These are phyloP conservation scores for Tupiocoris notatus DNA, from an alignment of 2,888 invertebrate genomes.

Conservation along the genomic window DNA sequence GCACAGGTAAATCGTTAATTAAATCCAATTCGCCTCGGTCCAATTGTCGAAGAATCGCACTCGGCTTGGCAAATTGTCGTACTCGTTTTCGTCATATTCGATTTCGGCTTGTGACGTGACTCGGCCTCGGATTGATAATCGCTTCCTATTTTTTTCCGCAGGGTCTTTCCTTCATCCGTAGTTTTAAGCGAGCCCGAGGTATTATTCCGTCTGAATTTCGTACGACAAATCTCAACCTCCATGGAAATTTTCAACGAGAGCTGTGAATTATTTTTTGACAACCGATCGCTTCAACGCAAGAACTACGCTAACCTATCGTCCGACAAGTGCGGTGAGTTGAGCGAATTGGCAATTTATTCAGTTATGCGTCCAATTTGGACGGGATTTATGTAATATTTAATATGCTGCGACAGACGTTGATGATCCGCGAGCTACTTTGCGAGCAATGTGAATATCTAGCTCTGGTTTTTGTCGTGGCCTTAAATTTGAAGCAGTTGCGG, in stretches of 20 bases:
- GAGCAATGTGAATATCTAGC: not conserved
- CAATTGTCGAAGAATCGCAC: not conserved
- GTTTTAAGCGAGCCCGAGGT: not conserved
- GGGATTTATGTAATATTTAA: not conserved
- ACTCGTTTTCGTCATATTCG: not conserved
- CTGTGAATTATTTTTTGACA: slow-evolving; percentile 6
- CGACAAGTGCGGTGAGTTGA: slow-evolving; percentile 7
- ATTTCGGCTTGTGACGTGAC: not conserved
- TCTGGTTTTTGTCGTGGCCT: not conserved
- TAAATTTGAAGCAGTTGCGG: not conserved
- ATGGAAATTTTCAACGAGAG: slow-evolving; percentile 29
- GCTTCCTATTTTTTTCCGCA: not conserved
- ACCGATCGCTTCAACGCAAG: not conserved
- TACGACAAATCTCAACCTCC: not conserved
- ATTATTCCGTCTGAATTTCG: slow-evolving; percentile 1
- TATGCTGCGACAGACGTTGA: not conserved
- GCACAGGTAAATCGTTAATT: slow-evolving; percentile 16
- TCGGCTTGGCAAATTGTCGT: not conserved
- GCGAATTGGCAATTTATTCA: not conserved
- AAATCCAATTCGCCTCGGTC: not conserved
- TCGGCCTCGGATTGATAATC: not conserved
- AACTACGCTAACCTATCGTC: slow-evolving; percentile 25
- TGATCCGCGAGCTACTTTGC: not conserved
- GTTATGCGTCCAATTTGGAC: not conserved
- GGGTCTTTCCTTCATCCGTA: slow-evolving; percentile 5